Evolutionary conservation across 2,797 vertebrate species (phyloP).

Genomic region (Enteromius trimaculatus): DNA sequence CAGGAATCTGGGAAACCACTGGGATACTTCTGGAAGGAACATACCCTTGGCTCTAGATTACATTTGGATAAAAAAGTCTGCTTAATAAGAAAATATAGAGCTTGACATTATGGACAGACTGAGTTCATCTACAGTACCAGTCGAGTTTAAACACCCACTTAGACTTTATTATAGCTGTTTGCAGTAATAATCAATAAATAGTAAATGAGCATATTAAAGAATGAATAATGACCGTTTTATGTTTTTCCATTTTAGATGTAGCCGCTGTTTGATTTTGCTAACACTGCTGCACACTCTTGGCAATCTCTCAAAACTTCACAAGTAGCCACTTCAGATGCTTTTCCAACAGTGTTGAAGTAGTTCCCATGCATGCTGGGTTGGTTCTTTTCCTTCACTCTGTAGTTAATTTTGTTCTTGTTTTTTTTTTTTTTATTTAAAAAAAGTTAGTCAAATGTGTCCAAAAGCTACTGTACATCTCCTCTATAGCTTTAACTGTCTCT

Average conservation of each 20-base stretch:
- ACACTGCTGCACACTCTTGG: not conserved
- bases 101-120: not conserved
- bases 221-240: not conserved
- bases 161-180: not conserved
- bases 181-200: not conserved
- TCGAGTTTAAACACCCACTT: not conserved
- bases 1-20: constrained; percentile 28
- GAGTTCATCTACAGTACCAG: constrained; percentile 10
- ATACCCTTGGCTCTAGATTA: not conserved
- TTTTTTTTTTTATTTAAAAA: not conserved
- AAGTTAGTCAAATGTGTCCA: not conserved
- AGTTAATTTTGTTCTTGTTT: not conserved
- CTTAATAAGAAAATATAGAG: not conserved
- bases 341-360: not conserved
- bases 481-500: not conserved
- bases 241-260: not conserved
- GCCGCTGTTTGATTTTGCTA: not conserved
- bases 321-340: constrained; percentile 20
- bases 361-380: constrained; percentile 9
- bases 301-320: constrained; percentile 11
- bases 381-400: not conserved
- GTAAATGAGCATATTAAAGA: not conserved
- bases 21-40: constrained; percentile 26
- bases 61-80: not conserved
- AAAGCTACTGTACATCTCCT: not conserved